Evolutionary conservation across 2,888 invertebrate genomes (phyloP), one percentile per base, ranked within the genome.

Genomic region (Idaea aversata): DNA sequence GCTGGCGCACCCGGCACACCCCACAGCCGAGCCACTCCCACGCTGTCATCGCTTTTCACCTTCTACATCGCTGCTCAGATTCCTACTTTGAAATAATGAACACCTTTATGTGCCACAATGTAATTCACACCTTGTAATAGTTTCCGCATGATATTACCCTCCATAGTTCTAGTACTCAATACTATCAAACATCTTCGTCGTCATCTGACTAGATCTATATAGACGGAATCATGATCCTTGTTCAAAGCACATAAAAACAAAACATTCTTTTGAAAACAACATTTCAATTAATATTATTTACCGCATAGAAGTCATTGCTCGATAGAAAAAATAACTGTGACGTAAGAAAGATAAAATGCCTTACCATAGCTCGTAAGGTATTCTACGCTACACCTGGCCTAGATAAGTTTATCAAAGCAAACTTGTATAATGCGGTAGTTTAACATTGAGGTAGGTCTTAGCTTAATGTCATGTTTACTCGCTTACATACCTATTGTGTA

Each of bases 31-130:
- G 80, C 83, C 81, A 82, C 82, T 75, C 85, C 86, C 80, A 85
- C 84, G 84, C 77, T 78, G 72, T 81, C 82, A 81, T 82, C 84
- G 80, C 78, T 79, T 83, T 77, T 82, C 84, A 81, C 83, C 82
- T 84, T 81, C 80, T 75, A 79, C 80, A 82, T 83, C 76, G 83
- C 86, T 79, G 73, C 82, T 82, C 80, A 84, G 82, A 83, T 83
- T 86, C 86, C 86, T 81, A 77, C 76, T 77, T 75, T 79, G 72
- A 82, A 81, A 85, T 85, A 83, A 86, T 82, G 76, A 75, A 70
- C 73, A 70, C 74, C 76, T 82, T 78, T 81, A 81, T 79, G 84
- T 77, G 79, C 80, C 72, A 84, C 85, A 79, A 82, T 88, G 85
- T 84, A 87, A 76, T 77, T 47, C 47, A 7, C 47, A 47, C 47